Conservation (phyloP, 2,888 invertebrate genomes). For the Alloscopus bannaensis region DNA sequence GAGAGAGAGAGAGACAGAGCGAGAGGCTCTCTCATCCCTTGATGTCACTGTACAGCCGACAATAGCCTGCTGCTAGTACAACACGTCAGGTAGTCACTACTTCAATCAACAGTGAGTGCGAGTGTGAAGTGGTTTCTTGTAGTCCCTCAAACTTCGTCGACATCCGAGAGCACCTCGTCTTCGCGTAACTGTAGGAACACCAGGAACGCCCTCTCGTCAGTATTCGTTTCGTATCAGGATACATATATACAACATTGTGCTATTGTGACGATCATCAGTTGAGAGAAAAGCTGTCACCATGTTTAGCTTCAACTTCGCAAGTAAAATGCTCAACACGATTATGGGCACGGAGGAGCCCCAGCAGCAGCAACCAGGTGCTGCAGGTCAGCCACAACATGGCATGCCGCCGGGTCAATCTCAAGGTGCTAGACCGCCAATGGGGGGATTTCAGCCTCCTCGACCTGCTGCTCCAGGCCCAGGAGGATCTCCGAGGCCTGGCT, state of each 20-base stretch:
- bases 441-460: constrained; percentile 65
- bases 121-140: constrained; percentile 47
- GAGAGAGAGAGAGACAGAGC: too few species aligned
- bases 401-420: constrained; percentile 56
- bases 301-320: constrained; percentile 77
- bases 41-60: constrained; percentile 43
- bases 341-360: constrained; percentile 75
- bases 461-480: constrained; percentile 69
- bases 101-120: constrained; percentile 28
- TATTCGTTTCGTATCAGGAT: constrained; percentile 44
- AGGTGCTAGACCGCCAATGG: constrained; percentile 52
- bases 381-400: constrained; percentile 58
- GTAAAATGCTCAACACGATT: constrained; percentile 76
- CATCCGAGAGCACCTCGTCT: neutral
- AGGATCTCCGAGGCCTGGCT: constrained; percentile 68
- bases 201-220: constrained; percentile 15
- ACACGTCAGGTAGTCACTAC: constrained; percentile 21
- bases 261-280: constrained; percentile 20
- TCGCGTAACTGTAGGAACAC: neutral
- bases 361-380: constrained; percentile 62
- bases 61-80: constrained; percentile 45
- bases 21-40: constrained; percentile 58
- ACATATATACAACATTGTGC: too few species aligned
- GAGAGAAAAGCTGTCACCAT: constrained; percentile 72
- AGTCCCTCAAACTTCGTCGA: constrained; percentile 18